Evolutionary conservation across 2,797 vertebrate genomes (phyloP), one percentile per base, ranked within the genome.

Genomic region (Eleutherodactylus coqui): DNA sequence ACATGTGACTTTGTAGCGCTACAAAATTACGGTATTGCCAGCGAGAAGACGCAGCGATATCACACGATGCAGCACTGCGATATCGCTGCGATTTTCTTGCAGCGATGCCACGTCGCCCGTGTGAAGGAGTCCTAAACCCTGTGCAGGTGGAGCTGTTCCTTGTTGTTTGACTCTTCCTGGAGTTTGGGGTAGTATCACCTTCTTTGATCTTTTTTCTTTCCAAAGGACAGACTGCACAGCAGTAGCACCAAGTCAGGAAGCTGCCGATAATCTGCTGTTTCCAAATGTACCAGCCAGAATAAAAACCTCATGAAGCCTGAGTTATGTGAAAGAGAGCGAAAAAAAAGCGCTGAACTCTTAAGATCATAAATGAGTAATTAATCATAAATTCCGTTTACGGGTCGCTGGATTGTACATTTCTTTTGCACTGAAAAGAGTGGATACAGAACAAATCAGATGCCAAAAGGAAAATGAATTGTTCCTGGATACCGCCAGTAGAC

Each of bases 161-260:
- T 8, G 3, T 2, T 8, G 29, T 29, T 47, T 10, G 19, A 41
- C 38, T 45, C 21, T 21, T 6, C 24, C 19, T 13, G 21, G 16
- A n/a, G 0, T 45, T 45, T 27, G 13, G 34, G 70, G 24, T 73
- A 36, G 34, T 41, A 36, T 53, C 47, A 27, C 3, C 29, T 36
- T 21, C n/a, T 32, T 77, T 53, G 1, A 53, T 32, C 51, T 13
- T 2, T 34, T 53, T 76, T 29, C 49, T 51, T 11, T 21, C 3
- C 29, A n/a, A 36, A 55, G 16, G 13, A 79, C 34, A 29, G 36
- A 60, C 32, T 27, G 27, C 53, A 38, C 72, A 53, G 94, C 92
- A 86, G 93, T 93, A 95, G 94, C 93, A 94, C 93, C 93, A 91
- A 94, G 94, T 94, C 93, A 95, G 93, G 94, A 95, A 95, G 92